These are phyloP conservation scores for Calliscelio sp. DNA, from an alignment of 2,888 invertebrate genomes.

Conservation along the genomic window DNA sequence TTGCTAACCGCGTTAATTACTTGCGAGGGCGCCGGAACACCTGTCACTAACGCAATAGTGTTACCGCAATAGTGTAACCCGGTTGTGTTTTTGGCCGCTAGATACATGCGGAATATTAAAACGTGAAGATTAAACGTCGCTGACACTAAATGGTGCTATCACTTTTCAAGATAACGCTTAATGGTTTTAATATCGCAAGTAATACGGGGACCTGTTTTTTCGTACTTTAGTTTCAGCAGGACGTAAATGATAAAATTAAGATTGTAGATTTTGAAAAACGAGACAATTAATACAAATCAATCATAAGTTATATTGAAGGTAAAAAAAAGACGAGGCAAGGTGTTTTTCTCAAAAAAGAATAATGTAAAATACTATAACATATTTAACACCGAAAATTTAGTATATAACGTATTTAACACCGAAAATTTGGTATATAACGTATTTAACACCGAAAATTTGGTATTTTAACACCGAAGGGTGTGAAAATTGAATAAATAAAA, in stretches of 20 bases:
- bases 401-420: too few relatives aligned
- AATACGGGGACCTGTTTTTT: not conserved
- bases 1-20: conserved; percentile 85
- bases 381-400: too few relatives aligned
- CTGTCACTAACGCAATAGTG: conserved; percentile 83
- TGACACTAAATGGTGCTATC: conserved; percentile 62
- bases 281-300: too few relatives aligned
- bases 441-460: too few relatives aligned
- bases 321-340: too few relatives aligned
- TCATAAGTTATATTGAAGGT: too few relatives aligned
- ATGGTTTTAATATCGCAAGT: conserved; percentile 15
- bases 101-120: conserved; percentile 62
- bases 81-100: conserved; percentile 44
- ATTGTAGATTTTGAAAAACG: too few relatives aligned
- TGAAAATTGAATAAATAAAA: too few relatives aligned
- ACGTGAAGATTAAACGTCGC: conserved; percentile 60
- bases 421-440: too few relatives aligned
- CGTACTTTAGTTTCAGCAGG: not conserved
- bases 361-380: too few relatives aligned
- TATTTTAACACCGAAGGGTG: too few relatives aligned
- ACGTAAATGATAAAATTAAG: not conserved
- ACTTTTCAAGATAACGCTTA: conserved; percentile 50
- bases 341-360: too few relatives aligned
- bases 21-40: conserved; percentile 81
- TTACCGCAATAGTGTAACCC: conserved; percentile 70